Evolutionary conservation across 1,140 invertebrate genomes (phyloP), one percentile per base, ranked within the genome.

Genomic region (Zaprionus africanus): DNA sequence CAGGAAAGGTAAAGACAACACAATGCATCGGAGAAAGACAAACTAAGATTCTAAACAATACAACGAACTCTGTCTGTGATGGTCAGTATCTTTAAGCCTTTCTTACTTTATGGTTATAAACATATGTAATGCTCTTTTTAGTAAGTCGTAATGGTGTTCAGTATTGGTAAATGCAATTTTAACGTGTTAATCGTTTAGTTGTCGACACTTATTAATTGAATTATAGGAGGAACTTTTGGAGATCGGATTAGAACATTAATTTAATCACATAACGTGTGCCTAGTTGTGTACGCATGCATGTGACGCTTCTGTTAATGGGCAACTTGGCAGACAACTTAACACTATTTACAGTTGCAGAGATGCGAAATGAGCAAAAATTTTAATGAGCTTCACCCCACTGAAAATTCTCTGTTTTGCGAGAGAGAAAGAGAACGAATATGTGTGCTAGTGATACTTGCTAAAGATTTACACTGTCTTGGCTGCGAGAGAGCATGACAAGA

Each of bases 351-450:
- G 19, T 36, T 36, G 38, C 53, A 15, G 53, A 26, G 58, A 38
- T 46, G 36, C 28, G 22, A 26, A 80, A 81, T 78, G 62, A 73
- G 68, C 69, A 74, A 77, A 68, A 58, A 62, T 85, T 86, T 83
- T 86, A 86, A 86, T 86, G 83, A 86, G 83, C 83, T 77, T n/a
- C 38, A 3, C 19, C 19, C 19, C 73, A 85, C 77, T 63, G 28
- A 74, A 62, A 34, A n/a, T 46, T 38, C 19, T 54, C 36, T 60
- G 22, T 43, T 43, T 4, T 24, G 15, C 6, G 41, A n/a, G 41
- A 17, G n/a, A 9, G 6, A n/a, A 0, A 7, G 11, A 17, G 13
- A 22, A 17, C 38, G 57, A 65, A 72, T 72, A 72, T 72, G 41
- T 72, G 69, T 65, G 69, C 69, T 74, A 68, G 46, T 67, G 57